Base-by-base conservation (phyloP, 2,113 vertebrate species). In the Platysternon megacephalum region DNA sequence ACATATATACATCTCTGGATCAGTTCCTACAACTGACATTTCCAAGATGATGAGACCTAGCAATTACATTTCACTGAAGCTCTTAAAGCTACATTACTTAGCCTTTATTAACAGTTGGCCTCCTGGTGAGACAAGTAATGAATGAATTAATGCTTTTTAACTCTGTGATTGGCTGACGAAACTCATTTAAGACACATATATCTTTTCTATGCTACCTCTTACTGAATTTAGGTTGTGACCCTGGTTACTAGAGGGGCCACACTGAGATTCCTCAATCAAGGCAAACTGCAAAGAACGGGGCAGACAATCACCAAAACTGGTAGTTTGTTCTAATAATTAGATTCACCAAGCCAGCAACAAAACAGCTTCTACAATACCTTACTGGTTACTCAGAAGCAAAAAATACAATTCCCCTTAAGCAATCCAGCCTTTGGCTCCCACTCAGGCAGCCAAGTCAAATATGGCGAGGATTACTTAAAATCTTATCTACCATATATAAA, bases 71-170 rank as follows among this genome's bases (percentile, higher is more conserved):
- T 94, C 26, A 28, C 35, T 49, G 80, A 93, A 91, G 89, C 85
- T 80, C 79, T 68, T 42, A 61, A 7, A 24, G 9, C 65, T 94
- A 44, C 6, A 61, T 91, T 90, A 58, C 76, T 24, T 80, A 88
- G 88, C 78, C 68, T 95, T 97, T 88, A 94, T 82, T 86, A 93
- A 53, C 58, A 91, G 44, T 24, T 96, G 79, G 51, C 76, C 79
- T 95, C 93, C 53, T 56, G 72, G 83, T 68, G 83, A 89, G 58
- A 87, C 16, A 13, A 93, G 46, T 55, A 92, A 93, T 83, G 89
- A 83, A 55, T 86, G 39, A 87, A 92, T 92, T 94, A 89, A 82
- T 78, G 35, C 79, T 93, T 46, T 94, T 84, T 94, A 94, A 84
- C 96, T 42, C 22, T 80, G 72, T 95, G 85, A 89, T 95, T 22